Base-by-base conservation (phyloP, 1,140 invertebrate species). In the Lerema accius region DNA sequence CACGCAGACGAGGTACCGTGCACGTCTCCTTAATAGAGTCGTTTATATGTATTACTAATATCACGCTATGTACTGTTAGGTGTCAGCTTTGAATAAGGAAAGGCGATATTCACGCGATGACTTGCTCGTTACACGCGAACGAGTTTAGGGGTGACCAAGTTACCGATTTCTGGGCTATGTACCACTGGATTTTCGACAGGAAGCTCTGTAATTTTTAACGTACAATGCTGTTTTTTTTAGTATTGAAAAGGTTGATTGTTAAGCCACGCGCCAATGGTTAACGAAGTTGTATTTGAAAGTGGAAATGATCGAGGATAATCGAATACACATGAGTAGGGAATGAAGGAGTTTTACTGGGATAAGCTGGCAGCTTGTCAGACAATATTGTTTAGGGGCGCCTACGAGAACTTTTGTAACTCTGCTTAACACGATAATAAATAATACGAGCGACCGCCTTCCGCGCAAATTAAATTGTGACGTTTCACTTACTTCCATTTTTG, bases 71-170 rank as follows among this genome's bases (percentile, higher is more conserved):
- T 50, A 60, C 55, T 53, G 14, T 43, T 53, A 48, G 35, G 69
- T 69, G 69, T 69, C 73, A 69, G 71, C 63, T 72, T 69, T 76
- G 69, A 76, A 72, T 72, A 76, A 76, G 65, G 65, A 69, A 63
- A 68, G 50, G 56, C 60, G 61, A 75, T 63, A 61, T 71, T 67
- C 59, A 39, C 43, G 49, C 60, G 60, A 76, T 76, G 73, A 76
- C 51, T 76, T 55, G 64, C 63, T 66, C 73, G 73, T 72, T 75
- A 65, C 60, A 46, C 63, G 51, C 50, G 67, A 76, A 68, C 69
- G 73, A 70, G 60, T 62, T 58, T 51, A 60, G 15, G 63, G 69
- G 69, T 76, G 73, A 72, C 69, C 46, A 65, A 63, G 43, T 66
- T 76, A 69, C 66, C 11, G 62, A 75, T 63, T 62, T 50, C 26